phyloP scores from a whole-genome alignment of 2,113 vertebrate species.

The Rhea americana region DNA sequence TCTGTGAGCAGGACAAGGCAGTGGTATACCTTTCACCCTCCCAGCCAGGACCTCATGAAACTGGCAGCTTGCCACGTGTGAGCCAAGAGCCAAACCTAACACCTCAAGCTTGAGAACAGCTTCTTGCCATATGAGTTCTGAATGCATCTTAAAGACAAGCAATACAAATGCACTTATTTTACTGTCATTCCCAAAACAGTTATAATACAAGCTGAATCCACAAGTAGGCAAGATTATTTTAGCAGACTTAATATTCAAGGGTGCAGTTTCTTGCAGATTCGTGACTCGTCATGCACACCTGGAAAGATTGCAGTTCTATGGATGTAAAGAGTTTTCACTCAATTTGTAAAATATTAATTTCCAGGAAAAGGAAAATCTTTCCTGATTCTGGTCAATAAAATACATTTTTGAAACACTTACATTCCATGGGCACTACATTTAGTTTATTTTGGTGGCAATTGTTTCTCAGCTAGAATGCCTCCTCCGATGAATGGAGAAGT shows the following conservation, averaged over 20 bases:
- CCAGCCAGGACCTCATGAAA: neutral
- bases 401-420: neutral
- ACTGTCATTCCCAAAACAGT: neutral
- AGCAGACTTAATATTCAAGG: neutral
- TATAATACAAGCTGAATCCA: neutral
- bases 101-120: neutral
- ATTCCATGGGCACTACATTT: neutral
- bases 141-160: neutral
- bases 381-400: neutral
- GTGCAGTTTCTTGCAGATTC: neutral
- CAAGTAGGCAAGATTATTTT: neutral
- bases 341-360: neutral
- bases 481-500: neutral
- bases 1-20: neutral
- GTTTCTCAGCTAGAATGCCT: neutral
- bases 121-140: neutral
- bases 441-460: fast-evolving
- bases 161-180: neutral
- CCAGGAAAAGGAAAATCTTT: conserved; percentile 14
- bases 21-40: neutral
- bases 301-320: neutral
- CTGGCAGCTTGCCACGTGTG: neutral
- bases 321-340: neutral
- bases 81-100: conserved; percentile 14
- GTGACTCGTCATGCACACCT: neutral